These are phyloP conservation scores for Psittacula echo DNA, from an alignment of 2,797 vertebrate species.

Conservation along the genomic window DNA sequence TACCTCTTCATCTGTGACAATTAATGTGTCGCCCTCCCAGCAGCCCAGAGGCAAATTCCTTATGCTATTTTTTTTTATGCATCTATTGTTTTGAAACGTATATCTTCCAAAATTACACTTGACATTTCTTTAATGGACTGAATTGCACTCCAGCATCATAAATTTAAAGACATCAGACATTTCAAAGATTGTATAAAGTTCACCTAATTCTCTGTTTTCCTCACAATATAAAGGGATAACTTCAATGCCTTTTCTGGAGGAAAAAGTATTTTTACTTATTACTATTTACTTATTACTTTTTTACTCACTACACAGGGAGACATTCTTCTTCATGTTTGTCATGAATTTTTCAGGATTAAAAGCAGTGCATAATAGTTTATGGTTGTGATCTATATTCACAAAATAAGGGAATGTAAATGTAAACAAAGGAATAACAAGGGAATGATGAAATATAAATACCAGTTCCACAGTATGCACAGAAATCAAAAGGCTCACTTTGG, in stretches of 20 bases:
- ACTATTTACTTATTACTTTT: not conserved
- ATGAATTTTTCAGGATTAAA: slow-evolving; percentile 40
- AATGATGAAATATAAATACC: slow-evolving; percentile 18
- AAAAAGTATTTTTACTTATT: not conserved
- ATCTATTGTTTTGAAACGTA: slow-evolving; percentile 60
- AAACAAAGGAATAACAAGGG: slow-evolving; percentile 11
- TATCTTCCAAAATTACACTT: slow-evolving; percentile 52
- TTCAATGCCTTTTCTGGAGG: not conserved
- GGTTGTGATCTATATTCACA: slow-evolving; percentile 47
- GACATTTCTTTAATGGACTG: slow-evolving; percentile 53
- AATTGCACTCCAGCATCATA: not conserved
- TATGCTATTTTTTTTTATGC: slow-evolving; percentile 57
- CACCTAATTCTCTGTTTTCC: not conserved
- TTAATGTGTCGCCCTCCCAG: slow-evolving; percentile 46
- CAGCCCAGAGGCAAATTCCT: slow-evolving; percentile 56
- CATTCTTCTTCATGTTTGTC: not conserved
- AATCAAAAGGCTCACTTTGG: slow-evolving; percentile 18
- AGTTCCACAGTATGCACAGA: not conserved
- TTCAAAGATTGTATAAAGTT: not conserved
- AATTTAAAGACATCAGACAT: not conserved
- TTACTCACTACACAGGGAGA: not conserved
- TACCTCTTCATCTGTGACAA: slow-evolving; percentile 65
- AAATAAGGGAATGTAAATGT: not conserved
- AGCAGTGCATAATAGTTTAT: not conserved
- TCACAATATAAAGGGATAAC: not conserved